phyloP scores from a whole-genome alignment of 2,888 invertebrate species.

The Xylophagus ater region DNA sequence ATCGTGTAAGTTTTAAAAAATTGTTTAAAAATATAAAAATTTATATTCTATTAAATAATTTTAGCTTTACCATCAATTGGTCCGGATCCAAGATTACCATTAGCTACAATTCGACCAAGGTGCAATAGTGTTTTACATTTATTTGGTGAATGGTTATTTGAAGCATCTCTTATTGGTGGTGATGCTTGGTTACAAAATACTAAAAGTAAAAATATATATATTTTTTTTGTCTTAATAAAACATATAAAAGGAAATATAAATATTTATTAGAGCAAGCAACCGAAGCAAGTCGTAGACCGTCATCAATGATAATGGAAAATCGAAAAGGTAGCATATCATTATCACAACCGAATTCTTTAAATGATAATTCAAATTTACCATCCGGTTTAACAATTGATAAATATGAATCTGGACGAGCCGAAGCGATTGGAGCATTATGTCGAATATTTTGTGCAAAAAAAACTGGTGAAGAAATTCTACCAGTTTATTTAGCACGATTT shows the following conservation, averaged over 20 bases:
- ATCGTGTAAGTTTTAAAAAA: slow-evolving; percentile 43
- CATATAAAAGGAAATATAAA: slow-evolving; percentile 3
- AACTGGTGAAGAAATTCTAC: slow-evolving; percentile 84
- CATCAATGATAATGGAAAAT: slow-evolving; percentile 53
- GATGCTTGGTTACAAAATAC: slow-evolving; percentile 47
- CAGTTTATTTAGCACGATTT: slow-evolving; percentile 86
- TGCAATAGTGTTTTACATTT: slow-evolving; percentile 92
- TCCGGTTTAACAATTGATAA: slow-evolving; percentile 61
- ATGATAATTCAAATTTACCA: slow-evolving; percentile 56
- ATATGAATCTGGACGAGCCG: slow-evolving; percentile 79
- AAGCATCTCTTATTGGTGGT: slow-evolving; percentile 85
- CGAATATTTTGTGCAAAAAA: slow-evolving; percentile 93
- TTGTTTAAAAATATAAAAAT: slow-evolving; percentile 17
- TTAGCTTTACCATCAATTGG: slow-evolving; percentile 53
- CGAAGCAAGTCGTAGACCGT: slow-evolving; percentile 50
- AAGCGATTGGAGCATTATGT: slow-evolving; percentile 90
- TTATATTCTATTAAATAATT: slow-evolving; percentile 19
- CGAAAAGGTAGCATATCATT: slow-evolving; percentile 44
- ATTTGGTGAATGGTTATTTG: slow-evolving; percentile 94
- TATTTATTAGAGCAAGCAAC: slow-evolving; percentile 34
- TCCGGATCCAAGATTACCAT: slow-evolving; percentile 50
- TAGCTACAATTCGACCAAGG: slow-evolving; percentile 71
- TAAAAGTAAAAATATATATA: slow-evolving; percentile 39
- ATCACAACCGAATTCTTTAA: slow-evolving; percentile 53
- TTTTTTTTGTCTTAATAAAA: slow-evolving; percentile 3